A percentile compares a stretch with the other conserved stretches of the same genome.
Evolutionary conservation across 2,888 invertebrate genomes (phyloP).

Genomic region (Stenichneumon culpator): DNA sequence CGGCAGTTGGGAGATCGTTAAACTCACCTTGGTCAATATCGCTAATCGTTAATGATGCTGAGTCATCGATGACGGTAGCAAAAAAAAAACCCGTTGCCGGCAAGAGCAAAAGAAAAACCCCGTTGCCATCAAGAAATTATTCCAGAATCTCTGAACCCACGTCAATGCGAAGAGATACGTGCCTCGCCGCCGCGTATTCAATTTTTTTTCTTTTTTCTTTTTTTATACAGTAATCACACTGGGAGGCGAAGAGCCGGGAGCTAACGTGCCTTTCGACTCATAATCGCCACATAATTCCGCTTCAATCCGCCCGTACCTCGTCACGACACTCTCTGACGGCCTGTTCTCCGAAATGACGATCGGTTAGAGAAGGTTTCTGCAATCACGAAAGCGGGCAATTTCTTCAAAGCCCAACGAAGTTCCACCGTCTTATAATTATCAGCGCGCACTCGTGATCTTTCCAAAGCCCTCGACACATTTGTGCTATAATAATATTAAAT

Average conservation of each 20-base stretch:
- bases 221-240: background rate
- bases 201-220: too few relatives aligned
- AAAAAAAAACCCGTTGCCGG: background rate
- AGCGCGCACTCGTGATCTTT: background rate
- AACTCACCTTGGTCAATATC: background rate
- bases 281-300: background rate
- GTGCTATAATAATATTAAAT: background rate
- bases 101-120: background rate
- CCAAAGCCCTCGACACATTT: background rate
- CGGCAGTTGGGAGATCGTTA: background rate
- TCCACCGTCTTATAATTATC: constrained; percentile 9
- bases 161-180: background rate
- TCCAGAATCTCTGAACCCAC: background rate
- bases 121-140: background rate
- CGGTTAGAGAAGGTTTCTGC: constrained; percentile 18
- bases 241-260: background rate
- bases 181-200: too few relatives aligned
- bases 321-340: background rate
- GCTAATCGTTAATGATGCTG: background rate
- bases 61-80: background rate
- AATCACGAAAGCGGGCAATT: constrained; percentile 43
- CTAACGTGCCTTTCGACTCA: background rate
- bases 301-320: background rate
- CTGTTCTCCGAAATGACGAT: background rate
- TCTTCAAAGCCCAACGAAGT: constrained; percentile 13